phyloP scores from a whole-genome alignment of 2,113 vertebrate genomes.

The Catharus fuscescens region DNA sequence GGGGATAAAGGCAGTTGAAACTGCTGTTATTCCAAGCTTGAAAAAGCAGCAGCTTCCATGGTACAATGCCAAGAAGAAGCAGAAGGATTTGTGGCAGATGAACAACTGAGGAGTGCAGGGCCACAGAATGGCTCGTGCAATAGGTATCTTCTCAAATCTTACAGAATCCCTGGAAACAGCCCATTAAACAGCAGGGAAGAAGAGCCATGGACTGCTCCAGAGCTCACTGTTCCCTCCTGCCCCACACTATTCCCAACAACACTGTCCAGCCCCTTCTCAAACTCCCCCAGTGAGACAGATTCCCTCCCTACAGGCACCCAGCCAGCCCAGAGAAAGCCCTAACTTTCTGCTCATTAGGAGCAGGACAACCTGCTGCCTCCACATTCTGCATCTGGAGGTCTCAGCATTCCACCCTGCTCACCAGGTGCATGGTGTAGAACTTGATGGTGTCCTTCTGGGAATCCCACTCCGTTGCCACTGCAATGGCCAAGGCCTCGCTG shows the following conservation, averaged over 20 bases:
- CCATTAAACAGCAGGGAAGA: background rate
- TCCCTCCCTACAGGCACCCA: background rate
- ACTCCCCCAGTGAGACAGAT: background rate
- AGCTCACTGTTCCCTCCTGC: background rate
- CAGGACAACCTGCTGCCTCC: background rate
- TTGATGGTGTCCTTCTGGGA: constrained; percentile 91
- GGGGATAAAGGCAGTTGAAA: constrained; percentile 1
- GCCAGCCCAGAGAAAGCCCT: background rate
- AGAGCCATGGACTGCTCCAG: background rate
- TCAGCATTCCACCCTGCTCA: constrained; percentile 31
- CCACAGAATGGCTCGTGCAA: accelerated
- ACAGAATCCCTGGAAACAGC: background rate
- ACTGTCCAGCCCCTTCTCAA: background rate
- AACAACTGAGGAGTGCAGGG: background rate
- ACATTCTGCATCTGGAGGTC: background rate
- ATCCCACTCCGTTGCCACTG: constrained; percentile 96
- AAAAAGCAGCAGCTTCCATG: background rate
- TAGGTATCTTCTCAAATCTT: background rate
- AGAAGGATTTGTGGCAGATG: background rate
- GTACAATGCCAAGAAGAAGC: background rate
- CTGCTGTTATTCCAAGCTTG: background rate
- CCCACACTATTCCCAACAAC: background rate
- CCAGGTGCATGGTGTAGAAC: constrained; percentile 96
- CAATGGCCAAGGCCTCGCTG: constrained; percentile 90
- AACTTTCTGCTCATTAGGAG: background rate